A percentile compares a stretch with the other conserved stretches of the same genome.
Conservation (phyloP, 1,140 invertebrate species). For the Rhynchophorus ferrugineus region DNA sequence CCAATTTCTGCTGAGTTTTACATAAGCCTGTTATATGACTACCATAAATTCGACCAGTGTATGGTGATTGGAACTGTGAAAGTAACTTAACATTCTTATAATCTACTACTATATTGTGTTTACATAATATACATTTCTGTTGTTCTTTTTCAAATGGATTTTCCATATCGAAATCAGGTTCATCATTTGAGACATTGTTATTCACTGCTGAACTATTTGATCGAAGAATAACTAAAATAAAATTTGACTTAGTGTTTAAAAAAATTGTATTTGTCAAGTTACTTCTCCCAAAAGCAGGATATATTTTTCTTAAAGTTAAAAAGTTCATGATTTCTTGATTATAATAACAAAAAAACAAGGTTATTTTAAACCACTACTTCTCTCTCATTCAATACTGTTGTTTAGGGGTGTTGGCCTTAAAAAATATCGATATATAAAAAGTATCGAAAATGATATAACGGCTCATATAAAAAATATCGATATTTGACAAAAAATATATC, state of each 20-base stretch:
- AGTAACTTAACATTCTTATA: constrained; percentile 89
- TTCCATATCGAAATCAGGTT: constrained; percentile 54
- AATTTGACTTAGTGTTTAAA: not conserved
- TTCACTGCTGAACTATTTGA: not conserved
- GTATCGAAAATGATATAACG: too few relatives aligned
- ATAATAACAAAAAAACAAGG: too few relatives aligned
- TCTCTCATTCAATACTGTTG: too few relatives aligned
- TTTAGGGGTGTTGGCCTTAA: too few relatives aligned
- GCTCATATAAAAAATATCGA: too few relatives aligned
- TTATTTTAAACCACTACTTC: too few relatives aligned
- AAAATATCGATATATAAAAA: too few relatives aligned
- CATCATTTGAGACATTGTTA: constrained; percentile 33
- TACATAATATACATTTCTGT: constrained; percentile 78
- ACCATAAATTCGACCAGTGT: constrained; percentile 85
- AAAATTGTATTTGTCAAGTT: not conserved
- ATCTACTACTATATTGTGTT: constrained; percentile 71
- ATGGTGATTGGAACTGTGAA: constrained; percentile 92
- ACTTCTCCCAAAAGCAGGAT: not conserved
- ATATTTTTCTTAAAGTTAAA: not conserved
- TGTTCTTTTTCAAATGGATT: constrained; percentile 79
- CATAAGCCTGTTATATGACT: constrained; percentile 87
- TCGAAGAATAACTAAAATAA: not conserved
- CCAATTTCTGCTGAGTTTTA: constrained; percentile 59
- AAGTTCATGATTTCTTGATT: constrained; percentile 6
- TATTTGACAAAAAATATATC: too few relatives aligned